Percentiles rank a stretch among this genome's conserved stretches.
phyloP scores from a whole-genome alignment of 2,888 invertebrate species.

The Xestia c-nigrum region DNA sequence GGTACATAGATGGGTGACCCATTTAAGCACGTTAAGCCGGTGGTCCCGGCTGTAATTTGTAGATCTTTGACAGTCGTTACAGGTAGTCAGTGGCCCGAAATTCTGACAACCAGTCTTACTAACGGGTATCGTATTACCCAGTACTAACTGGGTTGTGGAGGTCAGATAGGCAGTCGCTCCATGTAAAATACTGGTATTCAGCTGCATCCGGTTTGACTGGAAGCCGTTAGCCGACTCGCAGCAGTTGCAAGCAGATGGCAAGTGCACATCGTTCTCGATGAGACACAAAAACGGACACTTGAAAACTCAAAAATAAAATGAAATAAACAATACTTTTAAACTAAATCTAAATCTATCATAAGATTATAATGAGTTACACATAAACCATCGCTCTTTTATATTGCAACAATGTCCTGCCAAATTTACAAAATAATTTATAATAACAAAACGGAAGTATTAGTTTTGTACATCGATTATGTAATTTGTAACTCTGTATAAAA shows the following conservation, averaged over 20 bases:
- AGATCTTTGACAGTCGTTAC: too few relatives aligned
- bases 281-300: slow-evolving; percentile 30
- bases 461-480: slow-evolving; percentile 62
- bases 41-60: too few relatives aligned
- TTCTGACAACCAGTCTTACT: not conserved
- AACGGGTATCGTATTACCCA: not conserved
- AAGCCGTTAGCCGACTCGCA: not conserved
- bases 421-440: slow-evolving; percentile 56
- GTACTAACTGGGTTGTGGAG: not conserved
- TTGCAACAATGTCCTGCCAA: slow-evolving; percentile 55
- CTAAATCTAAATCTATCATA: slow-evolving; percentile 63
- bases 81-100: too few relatives aligned
- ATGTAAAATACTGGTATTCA: not conserved
- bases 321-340: slow-evolving; percentile 52
- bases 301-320: slow-evolving; percentile 42
- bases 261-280: slow-evolving; percentile 39
- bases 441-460: slow-evolving; percentile 52
- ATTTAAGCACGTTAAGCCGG: too few relatives aligned
- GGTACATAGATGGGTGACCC: not conserved
- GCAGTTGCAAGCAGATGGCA: not conserved
- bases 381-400: slow-evolving; percentile 44
- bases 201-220: not conserved
- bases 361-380: slow-evolving; percentile 64
- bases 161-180: not conserved
- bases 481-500: slow-evolving; percentile 72